A percentile compares a stretch with the other conserved stretches of the same genome.
Conservation (phyloP, 2,113 vertebrate species). For the Nettapus auritus region DNA sequence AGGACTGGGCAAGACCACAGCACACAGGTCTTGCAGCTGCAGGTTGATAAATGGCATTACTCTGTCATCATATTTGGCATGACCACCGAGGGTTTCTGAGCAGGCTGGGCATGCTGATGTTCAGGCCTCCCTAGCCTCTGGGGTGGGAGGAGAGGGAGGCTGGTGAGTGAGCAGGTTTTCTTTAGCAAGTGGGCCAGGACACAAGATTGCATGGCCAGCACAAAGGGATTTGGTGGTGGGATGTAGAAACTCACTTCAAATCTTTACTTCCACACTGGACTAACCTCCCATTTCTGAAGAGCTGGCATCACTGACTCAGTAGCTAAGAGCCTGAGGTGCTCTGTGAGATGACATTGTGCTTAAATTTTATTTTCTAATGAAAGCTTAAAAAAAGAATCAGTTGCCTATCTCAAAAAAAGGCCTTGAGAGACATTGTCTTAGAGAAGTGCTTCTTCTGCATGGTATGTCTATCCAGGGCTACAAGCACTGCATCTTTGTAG, state of each 20-base stretch:
- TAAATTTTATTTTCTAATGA: background rate
- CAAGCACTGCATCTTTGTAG: background rate
- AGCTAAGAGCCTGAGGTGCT: background rate
- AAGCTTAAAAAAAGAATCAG: background rate
- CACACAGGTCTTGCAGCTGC: background rate
- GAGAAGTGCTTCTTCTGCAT: background rate
- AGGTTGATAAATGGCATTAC: background rate
- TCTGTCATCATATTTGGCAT: background rate
- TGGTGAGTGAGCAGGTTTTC: background rate
- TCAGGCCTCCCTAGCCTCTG: background rate
- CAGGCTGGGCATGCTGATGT: background rate
- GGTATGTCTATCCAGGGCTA: background rate
- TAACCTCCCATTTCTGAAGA: background rate
- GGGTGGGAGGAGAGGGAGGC: background rate
- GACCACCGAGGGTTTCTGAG: background rate
- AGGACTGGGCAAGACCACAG: fast-evolving
- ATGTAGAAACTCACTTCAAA: background rate
- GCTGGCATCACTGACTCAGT: background rate
- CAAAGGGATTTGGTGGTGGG: background rate
- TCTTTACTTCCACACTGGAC: background rate
- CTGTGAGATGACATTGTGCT: background rate
- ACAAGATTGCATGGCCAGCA: background rate
- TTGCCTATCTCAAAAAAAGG: background rate
- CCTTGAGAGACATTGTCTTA: background rate
- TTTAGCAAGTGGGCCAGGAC: background rate